Conservation (phyloP, 2,113 vertebrate genomes). For the Percopsis transmontana region DNA sequence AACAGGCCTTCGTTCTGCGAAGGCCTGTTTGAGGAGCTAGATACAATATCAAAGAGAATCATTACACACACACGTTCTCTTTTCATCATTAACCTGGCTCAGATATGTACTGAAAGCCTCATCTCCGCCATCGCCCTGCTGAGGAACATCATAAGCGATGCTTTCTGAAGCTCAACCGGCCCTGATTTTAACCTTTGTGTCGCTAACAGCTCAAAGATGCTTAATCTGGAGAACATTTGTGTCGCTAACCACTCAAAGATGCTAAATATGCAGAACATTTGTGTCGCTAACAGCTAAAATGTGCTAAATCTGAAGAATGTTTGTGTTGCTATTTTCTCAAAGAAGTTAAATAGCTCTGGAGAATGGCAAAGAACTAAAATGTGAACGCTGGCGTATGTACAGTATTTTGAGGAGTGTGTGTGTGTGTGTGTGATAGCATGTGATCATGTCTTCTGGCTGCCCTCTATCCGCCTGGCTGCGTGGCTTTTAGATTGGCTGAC, state of each 20-base stretch:
- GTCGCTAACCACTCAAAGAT: too few relatives aligned
- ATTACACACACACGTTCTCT: slow-evolving; percentile 14
- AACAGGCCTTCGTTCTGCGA: slow-evolving; percentile 29
- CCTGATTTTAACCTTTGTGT: too few relatives aligned
- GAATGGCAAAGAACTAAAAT: too few relatives aligned
- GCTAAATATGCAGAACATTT: background rate
- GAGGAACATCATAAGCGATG: too few relatives aligned
- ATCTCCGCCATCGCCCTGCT: too few relatives aligned
- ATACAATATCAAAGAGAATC: slow-evolving; percentile 53
- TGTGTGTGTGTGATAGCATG: slow-evolving; percentile 5
- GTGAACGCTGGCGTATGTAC: slow-evolving; percentile 20
- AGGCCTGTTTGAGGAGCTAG: too few relatives aligned
- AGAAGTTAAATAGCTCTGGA: too few relatives aligned
- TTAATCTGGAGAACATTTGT: too few relatives aligned
- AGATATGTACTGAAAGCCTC: slow-evolving; percentile 36
- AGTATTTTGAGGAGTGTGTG: slow-evolving; percentile 1
- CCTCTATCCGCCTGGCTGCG: slow-evolving; percentile 49
- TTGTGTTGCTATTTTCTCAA: too few relatives aligned
- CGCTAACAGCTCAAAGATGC: too few relatives aligned
- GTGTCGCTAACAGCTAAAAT: background rate
- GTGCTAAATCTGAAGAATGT: too few relatives aligned
- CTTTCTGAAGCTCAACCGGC: too few relatives aligned
- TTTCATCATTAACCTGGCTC: slow-evolving; percentile 54
- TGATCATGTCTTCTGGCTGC: slow-evolving; percentile 38
- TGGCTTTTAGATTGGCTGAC: slow-evolving; percentile 42